phyloP scores from a whole-genome alignment of 1,140 invertebrate species.

The Orussus abietinus region DNA sequence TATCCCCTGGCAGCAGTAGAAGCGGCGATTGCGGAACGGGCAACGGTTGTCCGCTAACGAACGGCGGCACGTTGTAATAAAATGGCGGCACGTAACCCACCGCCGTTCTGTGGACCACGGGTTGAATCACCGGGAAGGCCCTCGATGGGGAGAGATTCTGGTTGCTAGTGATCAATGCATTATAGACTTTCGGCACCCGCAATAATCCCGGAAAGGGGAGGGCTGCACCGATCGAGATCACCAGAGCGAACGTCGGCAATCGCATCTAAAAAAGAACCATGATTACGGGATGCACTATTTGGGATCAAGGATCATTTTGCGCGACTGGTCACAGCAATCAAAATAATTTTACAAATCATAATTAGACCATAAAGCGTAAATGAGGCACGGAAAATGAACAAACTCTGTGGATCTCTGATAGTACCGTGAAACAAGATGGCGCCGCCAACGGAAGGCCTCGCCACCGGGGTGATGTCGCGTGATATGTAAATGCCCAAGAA shows the following conservation, averaged over 20 bases:
- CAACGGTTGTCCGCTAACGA: slow-evolving; percentile 24
- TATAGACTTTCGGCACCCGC: slow-evolving; percentile 68
- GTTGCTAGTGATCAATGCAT: slow-evolving; percentile 70
- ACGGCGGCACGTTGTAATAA: slow-evolving; percentile 37
- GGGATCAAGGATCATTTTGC: slow-evolving; percentile 4
- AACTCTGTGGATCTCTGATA: no score
- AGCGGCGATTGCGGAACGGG: slow-evolving; percentile 10
- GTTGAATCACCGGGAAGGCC: slow-evolving; percentile 68
- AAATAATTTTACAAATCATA: background rate
- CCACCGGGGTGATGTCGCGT: no score
- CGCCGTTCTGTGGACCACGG: slow-evolving; percentile 59
- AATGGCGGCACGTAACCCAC: slow-evolving; percentile 55
- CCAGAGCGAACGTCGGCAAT: slow-evolving; percentile 28
- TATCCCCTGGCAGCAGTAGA: background rate
- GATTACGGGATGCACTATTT: slow-evolving; percentile 8
- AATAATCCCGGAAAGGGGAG: slow-evolving; percentile 44
- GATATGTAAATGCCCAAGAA: slow-evolving; percentile 22
- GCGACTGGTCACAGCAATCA: background rate
- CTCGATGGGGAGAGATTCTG: slow-evolving; percentile 69
- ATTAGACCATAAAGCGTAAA: background rate
- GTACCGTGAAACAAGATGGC: no score
- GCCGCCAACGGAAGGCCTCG: no score
- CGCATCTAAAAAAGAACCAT: slow-evolving; percentile 29
- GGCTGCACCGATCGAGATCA: slow-evolving; percentile 31
- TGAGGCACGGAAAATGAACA: slow-evolving; percentile 19